Percentiles rank a stretch among this genome's conserved stretches.
These are phyloP conservation scores for Brevimyrus niger DNA, from an alignment of 2,113 vertebrate genomes.

Conservation along the genomic window DNA sequence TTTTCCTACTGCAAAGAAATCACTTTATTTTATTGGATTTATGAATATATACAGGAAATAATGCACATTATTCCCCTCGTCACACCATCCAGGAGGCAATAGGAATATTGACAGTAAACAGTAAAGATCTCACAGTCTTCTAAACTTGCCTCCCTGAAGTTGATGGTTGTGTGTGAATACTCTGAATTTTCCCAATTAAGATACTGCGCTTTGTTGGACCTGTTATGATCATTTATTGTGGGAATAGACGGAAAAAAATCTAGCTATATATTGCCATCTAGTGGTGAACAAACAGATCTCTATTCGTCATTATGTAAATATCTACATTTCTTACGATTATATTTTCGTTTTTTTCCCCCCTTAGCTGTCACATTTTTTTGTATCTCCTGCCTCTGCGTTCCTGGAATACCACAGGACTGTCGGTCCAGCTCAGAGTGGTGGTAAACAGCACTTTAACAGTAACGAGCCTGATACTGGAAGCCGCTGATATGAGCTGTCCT, in stretches of 20 bases:
- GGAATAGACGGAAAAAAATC: not conserved
- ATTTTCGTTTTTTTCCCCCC: not conserved
- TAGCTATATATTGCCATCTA: not conserved
- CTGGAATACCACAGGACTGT: not conserved
- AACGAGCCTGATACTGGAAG: not conserved
- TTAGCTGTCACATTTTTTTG: not conserved
- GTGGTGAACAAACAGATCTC: not conserved
- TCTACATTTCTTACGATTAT: not conserved
- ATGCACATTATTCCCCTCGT: not conserved
- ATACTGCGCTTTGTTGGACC: not conserved
- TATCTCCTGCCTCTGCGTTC: not conserved
- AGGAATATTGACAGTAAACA: not conserved
- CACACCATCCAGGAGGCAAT: not conserved
- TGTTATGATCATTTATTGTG: not conserved
- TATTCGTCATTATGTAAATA: no score
- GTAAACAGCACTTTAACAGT: not conserved
- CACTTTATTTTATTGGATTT: not conserved
- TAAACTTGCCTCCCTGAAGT: not conserved
- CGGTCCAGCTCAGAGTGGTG: not conserved
- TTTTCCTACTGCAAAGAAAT: not conserved
- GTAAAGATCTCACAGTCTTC: not conserved
- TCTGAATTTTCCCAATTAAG: not conserved
- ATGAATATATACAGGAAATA: not conserved
- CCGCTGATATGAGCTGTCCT: slow-evolving; percentile 24
- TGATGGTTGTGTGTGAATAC: not conserved